A percentile compares a stretch with the other conserved stretches of the same genome.
Conservation (phyloP, 1,140 invertebrate genomes). For the Araneus ventricosus region DNA sequence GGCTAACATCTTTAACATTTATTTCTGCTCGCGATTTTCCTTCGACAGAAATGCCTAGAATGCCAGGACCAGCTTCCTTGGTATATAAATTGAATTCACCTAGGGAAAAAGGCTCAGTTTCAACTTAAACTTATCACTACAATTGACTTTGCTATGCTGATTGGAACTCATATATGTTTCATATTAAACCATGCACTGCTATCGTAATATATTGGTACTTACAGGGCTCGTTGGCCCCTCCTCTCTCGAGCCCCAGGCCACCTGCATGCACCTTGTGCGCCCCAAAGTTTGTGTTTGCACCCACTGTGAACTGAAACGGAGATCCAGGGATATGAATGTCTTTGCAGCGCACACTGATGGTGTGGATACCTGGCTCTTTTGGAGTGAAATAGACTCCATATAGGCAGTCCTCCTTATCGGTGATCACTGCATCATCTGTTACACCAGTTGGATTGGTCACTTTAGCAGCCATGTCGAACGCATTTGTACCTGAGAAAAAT, state of each 20-base stretch:
- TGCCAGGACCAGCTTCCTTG: constrained; percentile 96
- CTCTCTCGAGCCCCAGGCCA: constrained; percentile 93
- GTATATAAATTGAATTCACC: constrained; percentile 98
- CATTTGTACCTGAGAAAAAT: constrained; percentile 78
- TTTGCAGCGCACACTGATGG: constrained; percentile 97
- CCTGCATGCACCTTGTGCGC: constrained; percentile 90
- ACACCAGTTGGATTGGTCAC: constrained; percentile 95
- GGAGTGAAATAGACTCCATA: constrained; percentile 98
- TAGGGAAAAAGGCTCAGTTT: not conserved
- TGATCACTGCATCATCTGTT: constrained; percentile 93
- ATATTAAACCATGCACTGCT: no score
- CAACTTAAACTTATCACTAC: no score
- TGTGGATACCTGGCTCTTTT: constrained; percentile 97
- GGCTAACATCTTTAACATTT: constrained; percentile 96
- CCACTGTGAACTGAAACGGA: constrained; percentile 83
- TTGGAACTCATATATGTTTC: no score
- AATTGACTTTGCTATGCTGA: no score
- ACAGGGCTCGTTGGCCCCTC: constrained; percentile 88
- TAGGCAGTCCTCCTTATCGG: constrained; percentile 94
- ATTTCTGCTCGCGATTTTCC: constrained; percentile 98
- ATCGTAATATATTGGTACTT: constrained; percentile 16
- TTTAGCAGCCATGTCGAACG: constrained; percentile 93
- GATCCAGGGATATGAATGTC: constrained; percentile 95
- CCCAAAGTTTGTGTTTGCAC: constrained; percentile 90
- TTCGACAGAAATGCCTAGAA: constrained; percentile 96